Conservation (phyloP, 2,113 vertebrate species). For the Dipodomys spectabilis region DNA sequence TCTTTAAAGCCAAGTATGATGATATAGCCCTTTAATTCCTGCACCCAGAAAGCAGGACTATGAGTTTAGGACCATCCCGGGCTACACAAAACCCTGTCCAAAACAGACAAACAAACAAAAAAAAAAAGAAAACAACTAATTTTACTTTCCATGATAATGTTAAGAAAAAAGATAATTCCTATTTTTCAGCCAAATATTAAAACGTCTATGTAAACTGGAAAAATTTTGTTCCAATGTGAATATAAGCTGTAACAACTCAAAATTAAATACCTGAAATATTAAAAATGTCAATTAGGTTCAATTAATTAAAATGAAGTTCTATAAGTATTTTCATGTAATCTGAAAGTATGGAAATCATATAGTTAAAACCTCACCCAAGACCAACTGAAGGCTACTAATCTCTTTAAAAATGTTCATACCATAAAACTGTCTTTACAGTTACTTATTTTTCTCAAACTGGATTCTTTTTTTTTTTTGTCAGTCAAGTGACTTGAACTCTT, state of each 20-base stretch:
- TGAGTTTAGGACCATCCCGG: too few relatives aligned
- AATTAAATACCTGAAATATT: slow-evolving; percentile 46
- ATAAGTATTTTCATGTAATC: slow-evolving; percentile 51
- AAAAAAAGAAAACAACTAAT: background rate
- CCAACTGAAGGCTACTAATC: background rate
- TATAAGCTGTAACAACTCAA: slow-evolving; percentile 43
- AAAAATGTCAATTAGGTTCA: slow-evolving; percentile 35
- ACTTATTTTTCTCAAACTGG: slow-evolving; percentile 34
- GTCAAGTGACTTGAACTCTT: too few relatives aligned
- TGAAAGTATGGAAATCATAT: slow-evolving; percentile 20
- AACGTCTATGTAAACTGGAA: background rate
- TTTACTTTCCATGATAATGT: slow-evolving; percentile 1
- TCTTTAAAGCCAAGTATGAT: background rate
- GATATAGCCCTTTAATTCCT: too few relatives aligned
- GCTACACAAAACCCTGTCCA: too few relatives aligned
- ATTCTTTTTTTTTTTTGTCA: background rate
- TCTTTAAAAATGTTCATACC: background rate
- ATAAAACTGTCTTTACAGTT: slow-evolving; percentile 18
- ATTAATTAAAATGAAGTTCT: slow-evolving; percentile 40
- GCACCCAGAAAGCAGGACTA: too few relatives aligned
- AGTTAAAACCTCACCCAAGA: slow-evolving; percentile 22
- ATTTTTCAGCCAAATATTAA: slow-evolving; percentile 41
- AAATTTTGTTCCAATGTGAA: slow-evolving; percentile 26
- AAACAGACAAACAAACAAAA: too few relatives aligned
- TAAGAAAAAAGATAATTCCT: slow-evolving; percentile 33